A percentile compares a stretch with the other conserved stretches of the same genome.
phyloP scores from a whole-genome alignment of 2,888 invertebrate genomes.

The Rhingia campestris region DNA sequence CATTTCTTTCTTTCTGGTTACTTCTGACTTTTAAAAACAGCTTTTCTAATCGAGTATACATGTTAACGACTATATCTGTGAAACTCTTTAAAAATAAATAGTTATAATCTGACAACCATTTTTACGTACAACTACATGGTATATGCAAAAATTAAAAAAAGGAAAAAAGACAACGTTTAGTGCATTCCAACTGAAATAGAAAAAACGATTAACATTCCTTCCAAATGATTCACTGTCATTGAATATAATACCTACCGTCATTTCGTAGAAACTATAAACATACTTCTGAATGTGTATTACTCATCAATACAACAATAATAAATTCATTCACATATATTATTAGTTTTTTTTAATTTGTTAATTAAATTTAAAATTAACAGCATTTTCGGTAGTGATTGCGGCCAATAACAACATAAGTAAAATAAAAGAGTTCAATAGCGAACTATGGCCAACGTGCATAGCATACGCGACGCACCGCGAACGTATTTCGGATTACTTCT shows the following conservation, averaged over 20 bases:
- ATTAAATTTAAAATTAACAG: slow-evolving; percentile 10
- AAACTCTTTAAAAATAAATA: no score
- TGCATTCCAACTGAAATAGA: neutral
- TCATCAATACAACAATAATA: slow-evolving; percentile 22
- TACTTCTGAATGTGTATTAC: slow-evolving; percentile 5
- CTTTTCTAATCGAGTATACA: no score
- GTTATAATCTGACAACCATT: no score
- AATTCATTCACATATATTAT: slow-evolving; percentile 28
- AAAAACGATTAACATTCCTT: neutral
- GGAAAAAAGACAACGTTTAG: slow-evolving; percentile 10
- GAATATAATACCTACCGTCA: slow-evolving; percentile 2
- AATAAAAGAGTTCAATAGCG: slow-evolving; percentile 49
- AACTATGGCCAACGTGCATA: slow-evolving; percentile 29
- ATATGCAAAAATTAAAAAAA: neutral
- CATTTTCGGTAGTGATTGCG: neutral
- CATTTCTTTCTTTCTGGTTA: no score
- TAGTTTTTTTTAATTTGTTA: neutral
- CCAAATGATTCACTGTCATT: slow-evolving; percentile 38
- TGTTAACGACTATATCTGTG: no score
- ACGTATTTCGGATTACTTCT: slow-evolving; percentile 56
- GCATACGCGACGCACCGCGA: slow-evolving; percentile 32
- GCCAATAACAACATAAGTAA: neutral
- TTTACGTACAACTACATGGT: no score
- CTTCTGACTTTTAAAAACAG: no score
- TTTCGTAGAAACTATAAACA: slow-evolving; percentile 10